Conservation (phyloP, 2,888 invertebrate genomes). For the Drosophila anceps region DNA sequence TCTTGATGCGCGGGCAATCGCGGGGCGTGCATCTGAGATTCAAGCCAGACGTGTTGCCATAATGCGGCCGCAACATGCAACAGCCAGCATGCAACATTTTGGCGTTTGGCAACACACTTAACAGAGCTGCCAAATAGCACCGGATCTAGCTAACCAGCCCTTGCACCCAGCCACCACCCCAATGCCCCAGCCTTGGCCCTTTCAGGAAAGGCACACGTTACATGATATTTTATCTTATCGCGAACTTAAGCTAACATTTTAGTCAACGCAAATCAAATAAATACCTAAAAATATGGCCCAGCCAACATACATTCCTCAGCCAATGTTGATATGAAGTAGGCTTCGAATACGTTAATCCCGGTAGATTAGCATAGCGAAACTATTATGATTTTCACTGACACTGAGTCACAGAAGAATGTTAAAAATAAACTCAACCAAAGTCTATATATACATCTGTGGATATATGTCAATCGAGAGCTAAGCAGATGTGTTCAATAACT, state of each 20-base stretch:
- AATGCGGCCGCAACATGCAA: constrained; percentile 56
- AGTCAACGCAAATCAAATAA: neutral
- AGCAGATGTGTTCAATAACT: neutral
- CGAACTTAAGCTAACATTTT: constrained; percentile 4
- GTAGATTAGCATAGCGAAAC: neutral
- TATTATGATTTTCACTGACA: neutral
- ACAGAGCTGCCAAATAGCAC: constrained; percentile 43
- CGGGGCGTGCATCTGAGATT: constrained; percentile 70
- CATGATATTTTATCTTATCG: constrained; percentile 42
- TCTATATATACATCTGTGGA: too few species aligned
- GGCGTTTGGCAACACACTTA: constrained; percentile 49
- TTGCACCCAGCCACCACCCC: neutral
- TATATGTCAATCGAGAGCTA: neutral
- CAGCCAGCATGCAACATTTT: constrained; percentile 45
- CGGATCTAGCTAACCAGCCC: neutral
- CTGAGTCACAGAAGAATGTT: neutral
- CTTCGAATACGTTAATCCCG: neutral
- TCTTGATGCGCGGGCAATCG: constrained; percentile 54
- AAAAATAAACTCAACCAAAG: neutral
- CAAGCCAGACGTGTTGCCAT: constrained; percentile 62
- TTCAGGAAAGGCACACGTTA: neutral
- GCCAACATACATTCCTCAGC: neutral
- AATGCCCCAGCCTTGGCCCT: neutral
- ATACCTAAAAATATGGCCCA: neutral
- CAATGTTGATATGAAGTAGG: neutral